Evolutionary conservation across 2,113 vertebrate genomes (phyloP), one percentile per base, ranked within the genome.

Genomic region (Tetrax tetrax): DNA sequence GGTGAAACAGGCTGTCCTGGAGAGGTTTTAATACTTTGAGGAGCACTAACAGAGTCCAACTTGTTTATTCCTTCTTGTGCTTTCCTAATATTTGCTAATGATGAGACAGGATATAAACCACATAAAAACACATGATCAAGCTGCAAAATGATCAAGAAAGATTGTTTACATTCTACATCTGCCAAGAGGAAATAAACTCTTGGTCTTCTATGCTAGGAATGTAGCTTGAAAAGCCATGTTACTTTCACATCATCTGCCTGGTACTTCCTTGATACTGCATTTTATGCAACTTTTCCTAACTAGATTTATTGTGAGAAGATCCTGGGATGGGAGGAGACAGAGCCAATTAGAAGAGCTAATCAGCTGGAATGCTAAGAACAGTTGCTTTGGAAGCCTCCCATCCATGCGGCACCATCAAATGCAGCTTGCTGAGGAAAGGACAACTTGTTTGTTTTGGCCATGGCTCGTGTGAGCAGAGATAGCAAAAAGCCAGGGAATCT

Each of bases 191-290:
- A 96, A 92, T 93, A 96, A 96, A 96, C 85, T 82, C 45, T 68
- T 79, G n/a, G 81, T 92, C 89, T 91, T 93, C 87, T 97, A 93
- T 96, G 89, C 74, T 82, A 94, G 94, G 95, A 97, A 97, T 97
- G 94, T 71, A 41, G 38, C 29, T 93, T 84, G 69, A 91, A 92
- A 89, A 87, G 38, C 53, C 75, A 48, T 54, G 45, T 56, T 87
- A 59, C 74, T 95, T 95, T 95, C 92, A 95, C 61, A 81, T 95
- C 89, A 68, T 84, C 72, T 95, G 64, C 56, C n/a, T 84, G 48
- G 37, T 90, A 37, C 90, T 92, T 95, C 77, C 72, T 93, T 87
- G 59, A n/a, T 68, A 35, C 53, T 68, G 47, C 18, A 75, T 89
- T 96, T 92, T 79, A 72, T 87, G 72, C 37, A 82, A 64, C 61